Percentiles rank a stretch among this genome's conserved stretches.
phyloP scores from a whole-genome alignment of 2,113 vertebrate genomes.

The Bubo bubo region DNA sequence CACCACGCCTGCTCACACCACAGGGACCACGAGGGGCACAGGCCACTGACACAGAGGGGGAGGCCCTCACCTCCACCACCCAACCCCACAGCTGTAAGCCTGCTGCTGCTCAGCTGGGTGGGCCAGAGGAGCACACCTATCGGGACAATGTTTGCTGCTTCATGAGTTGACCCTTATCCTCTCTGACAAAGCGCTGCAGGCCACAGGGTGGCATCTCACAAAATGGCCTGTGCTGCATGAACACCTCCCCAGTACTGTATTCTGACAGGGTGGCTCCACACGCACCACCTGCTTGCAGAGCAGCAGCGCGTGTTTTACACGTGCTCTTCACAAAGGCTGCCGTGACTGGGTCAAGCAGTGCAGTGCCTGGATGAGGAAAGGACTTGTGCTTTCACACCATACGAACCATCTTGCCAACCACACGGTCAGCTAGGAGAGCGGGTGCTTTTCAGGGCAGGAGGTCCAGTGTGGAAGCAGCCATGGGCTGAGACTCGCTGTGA shows the following conservation, averaged over 20 bases:
- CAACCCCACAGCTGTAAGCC: background rate
- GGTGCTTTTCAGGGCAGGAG: background rate
- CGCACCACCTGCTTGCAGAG: background rate
- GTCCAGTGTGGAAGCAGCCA: background rate
- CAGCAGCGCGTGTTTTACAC: accelerated
- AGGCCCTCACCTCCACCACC: background rate
- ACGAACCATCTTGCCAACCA: background rate
- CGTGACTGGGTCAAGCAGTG: accelerated
- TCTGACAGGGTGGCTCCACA: background rate
- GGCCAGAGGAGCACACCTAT: background rate
- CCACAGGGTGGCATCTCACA: too few species aligned
- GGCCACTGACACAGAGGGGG: background rate
- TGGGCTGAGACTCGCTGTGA: accelerated
- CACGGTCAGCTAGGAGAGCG: background rate
- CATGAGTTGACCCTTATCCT: background rate
- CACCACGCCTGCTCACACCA: background rate
- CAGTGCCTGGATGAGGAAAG: accelerated
- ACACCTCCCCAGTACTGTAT: background rate
- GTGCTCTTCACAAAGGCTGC: background rate
- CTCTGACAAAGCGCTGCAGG: background rate
- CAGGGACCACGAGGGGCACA: background rate
- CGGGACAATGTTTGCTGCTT: accelerated
- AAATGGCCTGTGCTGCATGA: accelerated
- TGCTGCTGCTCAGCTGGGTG: background rate
- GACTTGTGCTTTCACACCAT: background rate